phyloP scores from a whole-genome alignment of 2,113 vertebrate species.

The Falco punctatus region DNA sequence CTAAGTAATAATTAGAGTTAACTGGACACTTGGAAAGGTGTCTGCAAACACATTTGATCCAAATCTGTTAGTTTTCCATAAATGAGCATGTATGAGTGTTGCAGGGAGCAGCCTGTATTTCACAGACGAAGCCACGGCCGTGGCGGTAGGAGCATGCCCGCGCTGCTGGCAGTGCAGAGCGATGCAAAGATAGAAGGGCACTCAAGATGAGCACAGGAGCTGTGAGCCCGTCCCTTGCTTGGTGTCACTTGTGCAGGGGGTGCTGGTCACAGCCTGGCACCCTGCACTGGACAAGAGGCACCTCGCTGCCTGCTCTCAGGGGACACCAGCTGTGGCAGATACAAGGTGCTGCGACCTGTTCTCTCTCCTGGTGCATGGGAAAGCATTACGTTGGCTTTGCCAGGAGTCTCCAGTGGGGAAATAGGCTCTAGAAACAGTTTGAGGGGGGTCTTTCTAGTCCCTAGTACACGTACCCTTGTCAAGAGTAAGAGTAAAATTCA shows the following conservation, averaged over 20 bases:
- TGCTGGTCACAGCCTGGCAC: neutral
- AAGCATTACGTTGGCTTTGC: neutral
- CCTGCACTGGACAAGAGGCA: accelerated
- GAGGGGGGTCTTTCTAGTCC: neutral
- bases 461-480: neutral
- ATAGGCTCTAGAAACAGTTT: neutral
- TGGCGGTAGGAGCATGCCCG: accelerated
- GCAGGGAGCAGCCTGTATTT: neutral
- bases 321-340: neutral
- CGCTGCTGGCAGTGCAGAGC: accelerated
- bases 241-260: neutral
- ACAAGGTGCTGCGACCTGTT: accelerated
- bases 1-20: neutral
- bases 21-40: neutral
- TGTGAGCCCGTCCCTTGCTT: neutral
- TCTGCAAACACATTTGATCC: neutral
- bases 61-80: neutral
- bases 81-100: accelerated
- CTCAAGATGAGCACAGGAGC: neutral
- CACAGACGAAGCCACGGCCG: accelerated
- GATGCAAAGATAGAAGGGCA: neutral
- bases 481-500: neutral
- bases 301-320: neutral
- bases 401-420: neutral
- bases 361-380: neutral